phyloP scores from a whole-genome alignment of 2,888 invertebrate species.

The Synergus laeviventris region DNA sequence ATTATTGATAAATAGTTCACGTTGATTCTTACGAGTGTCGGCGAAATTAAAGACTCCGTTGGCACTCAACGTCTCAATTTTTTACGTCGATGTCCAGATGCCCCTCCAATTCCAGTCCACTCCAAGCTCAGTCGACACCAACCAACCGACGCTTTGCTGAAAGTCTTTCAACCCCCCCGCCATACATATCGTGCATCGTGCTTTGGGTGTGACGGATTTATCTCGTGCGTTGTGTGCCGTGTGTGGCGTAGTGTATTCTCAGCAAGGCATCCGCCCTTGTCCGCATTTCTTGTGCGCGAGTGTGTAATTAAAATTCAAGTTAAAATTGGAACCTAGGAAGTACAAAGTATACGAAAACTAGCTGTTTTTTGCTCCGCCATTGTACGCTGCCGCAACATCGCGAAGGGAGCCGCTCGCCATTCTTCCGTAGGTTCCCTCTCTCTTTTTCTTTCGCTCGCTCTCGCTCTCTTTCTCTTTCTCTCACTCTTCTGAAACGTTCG shows the following conservation, averaged over 20 bases:
- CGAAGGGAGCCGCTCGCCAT: constrained; percentile 55
- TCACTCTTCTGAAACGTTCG: constrained; percentile 15
- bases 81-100: background rate
- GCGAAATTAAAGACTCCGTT: constrained; percentile 46
- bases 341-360: constrained; percentile 20
- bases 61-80: constrained; percentile 40
- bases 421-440: constrained; percentile 49
- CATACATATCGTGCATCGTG: constrained; percentile 52
- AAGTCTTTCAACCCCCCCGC: background rate
- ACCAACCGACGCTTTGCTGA: constrained; percentile 34
- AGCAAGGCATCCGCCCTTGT: background rate
- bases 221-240: constrained; percentile 53
- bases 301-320: constrained; percentile 39
- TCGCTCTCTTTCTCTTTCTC: constrained; percentile 46
- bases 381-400: constrained; percentile 59
- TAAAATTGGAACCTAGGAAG: background rate
- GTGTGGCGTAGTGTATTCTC: constrained; percentile 58
- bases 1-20: constrained; percentile 67
- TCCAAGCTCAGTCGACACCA: background rate
- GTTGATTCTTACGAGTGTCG: constrained; percentile 58
- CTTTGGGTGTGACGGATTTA: constrained; percentile 68
- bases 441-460: constrained; percentile 18
- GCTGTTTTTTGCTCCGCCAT: constrained; percentile 60
- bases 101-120: background rate
- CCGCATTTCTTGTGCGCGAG: constrained; percentile 36